Evolutionary conservation across 2,113 vertebrate genomes (phyloP).

Genomic region (Thunnus maccoyii): DNA sequence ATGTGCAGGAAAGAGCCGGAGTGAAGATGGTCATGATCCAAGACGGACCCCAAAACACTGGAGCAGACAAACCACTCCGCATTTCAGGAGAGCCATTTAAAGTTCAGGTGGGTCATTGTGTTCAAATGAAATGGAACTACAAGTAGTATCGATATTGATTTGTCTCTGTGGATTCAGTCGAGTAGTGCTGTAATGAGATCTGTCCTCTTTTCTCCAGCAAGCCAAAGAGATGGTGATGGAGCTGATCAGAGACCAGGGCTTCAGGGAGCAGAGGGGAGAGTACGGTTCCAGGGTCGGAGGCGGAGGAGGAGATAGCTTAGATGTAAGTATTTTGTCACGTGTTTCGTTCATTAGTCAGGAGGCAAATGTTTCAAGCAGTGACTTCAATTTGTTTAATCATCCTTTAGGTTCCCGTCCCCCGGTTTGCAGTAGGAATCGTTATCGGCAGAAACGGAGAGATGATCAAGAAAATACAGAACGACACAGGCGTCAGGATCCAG

Average conservation of each 20-base stretch:
- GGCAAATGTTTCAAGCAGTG: accelerated
- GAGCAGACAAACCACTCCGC: conserved; percentile 97
- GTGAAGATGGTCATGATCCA: conserved; percentile 99
- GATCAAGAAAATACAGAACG: conserved; percentile 99
- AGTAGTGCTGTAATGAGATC: not conserved
- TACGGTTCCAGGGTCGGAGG: conserved; percentile 93
- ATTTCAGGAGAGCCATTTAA: conserved; percentile 99
- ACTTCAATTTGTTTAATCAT: not conserved
- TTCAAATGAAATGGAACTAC: too few species aligned
- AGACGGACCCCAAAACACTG: conserved; percentile 98
- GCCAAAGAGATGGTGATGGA: conserved; percentile 99
- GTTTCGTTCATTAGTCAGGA: not conserved
- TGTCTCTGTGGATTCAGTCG: not conserved
- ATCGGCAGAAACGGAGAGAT: conserved; percentile 99
- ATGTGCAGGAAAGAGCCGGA: conserved; percentile 92
- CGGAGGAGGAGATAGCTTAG: conserved; percentile 89
- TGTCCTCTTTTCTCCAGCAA: conserved; percentile 86
- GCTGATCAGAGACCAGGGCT: conserved; percentile 98
- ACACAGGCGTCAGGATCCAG: conserved; percentile 97
- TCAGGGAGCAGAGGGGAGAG: conserved; percentile 97
- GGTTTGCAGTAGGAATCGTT: conserved; percentile 98
- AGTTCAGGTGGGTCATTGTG: conserved; percentile 89
- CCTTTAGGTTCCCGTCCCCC: conserved; percentile 93
- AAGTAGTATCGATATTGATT: not conserved
- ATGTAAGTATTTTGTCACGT: conserved; percentile 87